Evolutionary conservation across 2,797 vertebrate species (phyloP).

Genomic region (Meda fulgida): DNA sequence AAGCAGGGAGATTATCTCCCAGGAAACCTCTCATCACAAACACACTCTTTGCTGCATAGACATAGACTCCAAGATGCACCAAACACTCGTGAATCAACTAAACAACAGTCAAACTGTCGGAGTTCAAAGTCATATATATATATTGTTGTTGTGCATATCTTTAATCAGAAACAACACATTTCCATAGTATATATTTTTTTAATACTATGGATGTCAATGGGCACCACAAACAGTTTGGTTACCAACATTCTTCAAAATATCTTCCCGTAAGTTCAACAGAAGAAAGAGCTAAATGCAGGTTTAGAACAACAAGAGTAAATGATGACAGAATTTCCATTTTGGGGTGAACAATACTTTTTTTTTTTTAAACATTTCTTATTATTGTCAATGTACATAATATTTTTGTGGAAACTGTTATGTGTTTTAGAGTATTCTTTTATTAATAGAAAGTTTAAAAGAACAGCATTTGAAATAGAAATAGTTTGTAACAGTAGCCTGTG

Average conservation of each 20-base stretch:
- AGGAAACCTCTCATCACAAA: constrained; percentile 49
- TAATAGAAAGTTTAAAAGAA: no score
- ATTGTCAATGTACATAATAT: background rate
- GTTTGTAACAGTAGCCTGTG: no score
- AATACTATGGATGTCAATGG: background rate
- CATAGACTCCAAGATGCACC: constrained; percentile 61
- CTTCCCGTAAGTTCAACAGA: background rate
- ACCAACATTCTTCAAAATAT: background rate
- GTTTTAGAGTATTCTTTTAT: no score
- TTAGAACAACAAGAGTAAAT: no score
- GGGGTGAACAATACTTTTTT: no score
- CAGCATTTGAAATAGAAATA: background rate
- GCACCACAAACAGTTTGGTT: background rate
- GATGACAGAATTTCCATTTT: no score
- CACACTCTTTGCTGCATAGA: constrained; percentile 41
- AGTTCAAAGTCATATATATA: background rate
- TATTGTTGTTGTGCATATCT: no score
- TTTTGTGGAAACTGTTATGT: no score
- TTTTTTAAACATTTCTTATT: no score
- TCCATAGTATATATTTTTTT: no score
- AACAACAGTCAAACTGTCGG: background rate
- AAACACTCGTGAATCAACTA: background rate
- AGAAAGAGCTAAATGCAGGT: background rate
- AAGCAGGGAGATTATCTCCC: constrained; percentile 40
- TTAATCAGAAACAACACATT: no score